Evolutionary conservation across 2,797 vertebrate genomes (phyloP), one percentile per base, ranked within the genome.

Genomic region (Artibeus jamaicensis): DNA sequence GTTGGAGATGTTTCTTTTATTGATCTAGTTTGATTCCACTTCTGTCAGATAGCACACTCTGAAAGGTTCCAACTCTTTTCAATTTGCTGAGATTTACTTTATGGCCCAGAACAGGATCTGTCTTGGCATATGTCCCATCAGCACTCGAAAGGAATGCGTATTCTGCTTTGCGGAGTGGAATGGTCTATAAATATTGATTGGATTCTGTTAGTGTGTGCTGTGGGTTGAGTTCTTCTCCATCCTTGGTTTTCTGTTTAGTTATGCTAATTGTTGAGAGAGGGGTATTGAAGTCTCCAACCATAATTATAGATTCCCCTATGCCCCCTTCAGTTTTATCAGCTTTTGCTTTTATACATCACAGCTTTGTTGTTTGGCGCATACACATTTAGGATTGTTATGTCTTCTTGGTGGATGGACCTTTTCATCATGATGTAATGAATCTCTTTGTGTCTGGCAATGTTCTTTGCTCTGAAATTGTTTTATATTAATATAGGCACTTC

Each of bases 61-160:
- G 37, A 59, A 57, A 79, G 74, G 57, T 39, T 24, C 50, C 50
- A 79, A 68, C 22, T 65, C 32, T 84, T 78, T 46, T 59, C 78
- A 88, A 59, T 89, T 59, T 91, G 71, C 79, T 89, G n/a, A 81
- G 48, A 68, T 93, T 83, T 89, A 70, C 37, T 67, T 78, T 67
- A 65, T 65, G 42, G 26, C 12, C 57, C 71, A 34, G 26, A 48
- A 76, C 73, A 21, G 46, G 34, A 14, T 70, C 48, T 76, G 21
- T 79, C 42, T 55, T 53, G 16, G 42, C 65, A 44, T 68, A 32
- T 59, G 42, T 86, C 86, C 29, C 59, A 62, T 44, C 29, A 9
- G 42, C 21, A 26, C 55, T 95, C 74, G 50, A 87, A 78, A 87
- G 67, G 71, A 88, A 83, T 62, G 48, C 53, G 44, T 70, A 55